Conservation (phyloP, 2,797 vertebrate genomes). For the Sus cebifrons region DNA sequence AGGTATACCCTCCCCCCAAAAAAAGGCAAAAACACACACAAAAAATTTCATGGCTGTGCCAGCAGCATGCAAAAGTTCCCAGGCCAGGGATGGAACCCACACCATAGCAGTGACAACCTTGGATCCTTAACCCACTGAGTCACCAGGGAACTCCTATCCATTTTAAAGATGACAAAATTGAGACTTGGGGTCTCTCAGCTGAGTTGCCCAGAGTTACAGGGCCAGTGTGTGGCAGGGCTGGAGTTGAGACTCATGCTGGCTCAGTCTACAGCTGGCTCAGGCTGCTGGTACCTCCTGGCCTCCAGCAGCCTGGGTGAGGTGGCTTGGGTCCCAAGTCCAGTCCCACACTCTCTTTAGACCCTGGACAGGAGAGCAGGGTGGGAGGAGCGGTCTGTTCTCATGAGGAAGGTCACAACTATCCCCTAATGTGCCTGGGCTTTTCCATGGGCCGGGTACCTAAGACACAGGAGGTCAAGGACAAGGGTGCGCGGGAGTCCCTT, state of each 20-base stretch:
- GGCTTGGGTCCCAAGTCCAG: background rate
- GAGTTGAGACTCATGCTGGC: background rate
- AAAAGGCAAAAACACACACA: no score
- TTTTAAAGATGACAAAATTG: background rate
- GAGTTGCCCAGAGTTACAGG: background rate
- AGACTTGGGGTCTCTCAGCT: background rate
- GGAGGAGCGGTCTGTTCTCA: background rate
- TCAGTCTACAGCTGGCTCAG: background rate
- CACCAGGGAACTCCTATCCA: background rate
- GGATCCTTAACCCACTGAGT: no score
- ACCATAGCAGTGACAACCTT: no score
- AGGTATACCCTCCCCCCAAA: no score
- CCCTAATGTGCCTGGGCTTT: background rate
- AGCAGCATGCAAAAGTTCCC: no score
- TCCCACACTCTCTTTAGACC: rapidly evolving
- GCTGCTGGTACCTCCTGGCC: background rate
- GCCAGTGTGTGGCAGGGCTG: background rate
- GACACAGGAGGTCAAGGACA: background rate
- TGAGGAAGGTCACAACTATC: background rate
- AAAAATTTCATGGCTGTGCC: no score
- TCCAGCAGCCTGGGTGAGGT: background rate
- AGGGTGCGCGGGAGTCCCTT: rapidly evolving
- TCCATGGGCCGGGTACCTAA: background rate
- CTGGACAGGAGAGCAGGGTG: background rate
- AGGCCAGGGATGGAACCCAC: no score